These are phyloP conservation scores for Sebastes umbrosus DNA, from an alignment of 2,797 vertebrate species.

Conservation along the genomic window DNA sequence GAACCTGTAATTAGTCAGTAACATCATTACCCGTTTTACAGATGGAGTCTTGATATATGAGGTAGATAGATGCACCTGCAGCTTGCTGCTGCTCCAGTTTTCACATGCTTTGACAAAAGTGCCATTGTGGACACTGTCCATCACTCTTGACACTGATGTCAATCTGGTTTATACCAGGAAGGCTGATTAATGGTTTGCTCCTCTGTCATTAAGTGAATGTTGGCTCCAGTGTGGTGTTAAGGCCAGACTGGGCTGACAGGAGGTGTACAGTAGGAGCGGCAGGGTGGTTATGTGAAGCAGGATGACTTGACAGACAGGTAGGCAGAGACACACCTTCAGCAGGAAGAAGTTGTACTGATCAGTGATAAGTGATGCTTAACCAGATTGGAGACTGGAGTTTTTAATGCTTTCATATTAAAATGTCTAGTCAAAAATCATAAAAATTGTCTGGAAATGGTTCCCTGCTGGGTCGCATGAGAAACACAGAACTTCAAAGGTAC, in stretches of 20 bases:
- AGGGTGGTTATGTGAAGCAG: background rate
- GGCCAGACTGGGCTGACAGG: slow-evolving; percentile 1
- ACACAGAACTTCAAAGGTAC: background rate
- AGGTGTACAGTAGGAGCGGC: background rate
- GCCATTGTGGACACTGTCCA: background rate
- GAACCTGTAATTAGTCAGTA: background rate
- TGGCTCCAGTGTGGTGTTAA: background rate
- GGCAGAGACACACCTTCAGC: slow-evolving; percentile 4
- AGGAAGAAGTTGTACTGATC: background rate
- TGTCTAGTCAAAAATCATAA: background rate
- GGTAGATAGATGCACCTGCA: background rate
- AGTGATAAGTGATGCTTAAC: background rate
- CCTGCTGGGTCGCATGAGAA: background rate
- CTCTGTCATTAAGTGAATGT: background rate
- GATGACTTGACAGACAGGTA: background rate
- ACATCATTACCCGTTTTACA: background rate
- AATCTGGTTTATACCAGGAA: background rate
- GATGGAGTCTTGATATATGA: background rate
- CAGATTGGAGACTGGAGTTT: background rate
- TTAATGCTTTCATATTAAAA: background rate
- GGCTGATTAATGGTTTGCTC: background rate
- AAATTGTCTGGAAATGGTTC: background rate
- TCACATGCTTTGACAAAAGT: too few relatives aligned
- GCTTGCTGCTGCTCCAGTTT: too few relatives aligned
- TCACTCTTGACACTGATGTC: background rate